These are phyloP conservation scores for Chromobotia macracanthus DNA, from an alignment of 2,797 vertebrate species.

Conservation along the genomic window DNA sequence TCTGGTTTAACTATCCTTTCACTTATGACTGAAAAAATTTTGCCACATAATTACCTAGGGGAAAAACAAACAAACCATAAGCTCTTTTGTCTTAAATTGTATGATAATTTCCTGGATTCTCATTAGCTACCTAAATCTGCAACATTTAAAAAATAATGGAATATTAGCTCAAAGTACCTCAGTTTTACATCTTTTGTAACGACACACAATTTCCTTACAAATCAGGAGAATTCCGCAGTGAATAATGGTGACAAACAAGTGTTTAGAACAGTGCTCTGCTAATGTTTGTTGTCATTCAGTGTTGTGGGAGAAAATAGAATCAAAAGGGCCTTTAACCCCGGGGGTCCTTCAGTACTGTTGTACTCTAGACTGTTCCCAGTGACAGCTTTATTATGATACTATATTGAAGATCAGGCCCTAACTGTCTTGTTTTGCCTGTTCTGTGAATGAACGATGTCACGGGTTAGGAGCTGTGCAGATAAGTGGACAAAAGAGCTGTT, in stretches of 20 bases:
- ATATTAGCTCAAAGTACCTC: too few relatives aligned
- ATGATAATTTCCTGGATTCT: too few relatives aligned
- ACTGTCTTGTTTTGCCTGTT: constrained; percentile 44
- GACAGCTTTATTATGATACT: constrained; percentile 60
- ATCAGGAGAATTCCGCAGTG: neutral
- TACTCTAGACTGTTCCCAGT: constrained; percentile 6
- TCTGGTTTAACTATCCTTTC: too few relatives aligned
- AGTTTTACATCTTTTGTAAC: too few relatives aligned
- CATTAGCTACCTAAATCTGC: too few relatives aligned
- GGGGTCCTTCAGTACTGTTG: neutral
- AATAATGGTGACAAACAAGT: neutral
- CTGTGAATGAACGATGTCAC: constrained; percentile 46
- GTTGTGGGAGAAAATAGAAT: neutral
- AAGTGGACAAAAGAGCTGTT: constrained; percentile 41
- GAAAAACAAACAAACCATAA: too few relatives aligned
- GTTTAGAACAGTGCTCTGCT: neutral
- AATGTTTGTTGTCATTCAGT: constrained; percentile 1
- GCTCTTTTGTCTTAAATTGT: too few relatives aligned
- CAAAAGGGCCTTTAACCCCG: neutral
- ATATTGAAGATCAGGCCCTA: constrained; percentile 35
- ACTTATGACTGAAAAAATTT: too few relatives aligned
- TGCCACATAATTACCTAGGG: too few relatives aligned
- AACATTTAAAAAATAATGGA: too few relatives aligned
- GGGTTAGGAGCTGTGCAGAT: constrained; percentile 43
- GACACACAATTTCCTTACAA: neutral